Base-by-base conservation (phyloP, 2,888 invertebrate species). In the Conchocele bisecta region DNA sequence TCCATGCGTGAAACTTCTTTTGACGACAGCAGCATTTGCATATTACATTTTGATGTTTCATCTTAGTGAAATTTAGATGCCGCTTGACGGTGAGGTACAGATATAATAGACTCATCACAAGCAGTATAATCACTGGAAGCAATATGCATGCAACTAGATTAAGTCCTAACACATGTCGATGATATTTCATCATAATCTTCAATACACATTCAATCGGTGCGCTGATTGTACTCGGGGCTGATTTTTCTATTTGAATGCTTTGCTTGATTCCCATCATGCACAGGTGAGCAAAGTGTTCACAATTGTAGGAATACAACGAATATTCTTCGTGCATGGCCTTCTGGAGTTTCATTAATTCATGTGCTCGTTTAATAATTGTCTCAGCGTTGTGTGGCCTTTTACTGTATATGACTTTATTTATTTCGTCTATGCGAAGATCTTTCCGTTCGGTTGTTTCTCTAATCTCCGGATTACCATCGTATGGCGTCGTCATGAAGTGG, bases 401-500 rank as follows among this genome's bases (percentile, higher is more conserved):
- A 1, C 33, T 17, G 17, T 51, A 33, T 51, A 22, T 51, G 11
- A 51, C 22, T 20, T 33, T 35, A 20, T 51, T 33, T 26, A 51
- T 51, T 33, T 51, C 51, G 35, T 51, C 51, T 9, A 33, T 31
- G 17, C 35, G 3, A 20, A 51, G 3, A 20, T 51, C 20, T 51
- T 51, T 51, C 20, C 31, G 22, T 20, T 51, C 51, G 4, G 35
- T 35, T 5, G 51, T 51, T 33, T 51, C 51, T 33, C 51, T 3
- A 9, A 51, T 51, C 17, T 51, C 35, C 3, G 6, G 17, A 22
- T 35, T 33, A 5, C 33, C 31, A 33, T 51, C 51, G 35, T 33
- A 51, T 17, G 51, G 51, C 6, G 51, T 51, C 15, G 51, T 33
- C 51, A 51, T 51, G 33, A 51, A 51, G 20, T 51, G 51, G 11